Conservation (phyloP, 2,888 invertebrate genomes). For the Drosophila buzzatii region DNA sequence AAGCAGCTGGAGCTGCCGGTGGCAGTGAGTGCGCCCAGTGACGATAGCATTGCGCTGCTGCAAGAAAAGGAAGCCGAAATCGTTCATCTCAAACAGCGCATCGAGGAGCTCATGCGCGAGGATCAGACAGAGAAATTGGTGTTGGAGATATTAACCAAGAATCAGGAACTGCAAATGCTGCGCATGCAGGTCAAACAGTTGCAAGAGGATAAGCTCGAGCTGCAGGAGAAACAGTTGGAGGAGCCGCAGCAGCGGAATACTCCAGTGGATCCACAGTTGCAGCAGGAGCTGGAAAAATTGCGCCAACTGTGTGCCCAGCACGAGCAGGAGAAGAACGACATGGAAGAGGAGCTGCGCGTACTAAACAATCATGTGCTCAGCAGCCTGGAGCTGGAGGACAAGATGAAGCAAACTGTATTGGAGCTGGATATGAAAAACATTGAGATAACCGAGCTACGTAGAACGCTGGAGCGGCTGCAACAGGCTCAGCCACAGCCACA, state of each 20-base stretch:
- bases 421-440: slow-evolving; percentile 84
- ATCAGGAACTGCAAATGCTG: slow-evolving; percentile 85
- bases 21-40: slow-evolving; percentile 29
- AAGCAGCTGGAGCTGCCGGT: slow-evolving; percentile 27
- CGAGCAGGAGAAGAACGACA: slow-evolving; percentile 78
- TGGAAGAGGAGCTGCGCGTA: slow-evolving; percentile 84
- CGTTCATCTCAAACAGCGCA: slow-evolving; percentile 82
- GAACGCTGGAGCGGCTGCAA: slow-evolving; percentile 58
- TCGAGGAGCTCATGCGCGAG: slow-evolving; percentile 85
- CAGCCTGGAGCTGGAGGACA: slow-evolving; percentile 83
- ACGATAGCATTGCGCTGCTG: slow-evolving; percentile 74
- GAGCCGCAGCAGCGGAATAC: background rate
- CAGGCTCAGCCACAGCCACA: slow-evolving; percentile 18
- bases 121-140: slow-evolving; percentile 84
- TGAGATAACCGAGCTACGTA: slow-evolving; percentile 83
- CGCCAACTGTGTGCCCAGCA: slow-evolving; percentile 66
- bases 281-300: slow-evolving; percentile 57
- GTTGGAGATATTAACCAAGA: slow-evolving; percentile 83
- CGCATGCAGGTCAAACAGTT: slow-evolving; percentile 85
- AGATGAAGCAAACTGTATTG: slow-evolving; percentile 80
- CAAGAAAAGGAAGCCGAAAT: slow-evolving; percentile 84
- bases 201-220: slow-evolving; percentile 84
- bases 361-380: slow-evolving; percentile 84
- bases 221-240: slow-evolving; percentile 76
- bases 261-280: background rate